Conservation (phyloP, 2,113 vertebrate genomes). For the Paedocypris sp. region DNA sequence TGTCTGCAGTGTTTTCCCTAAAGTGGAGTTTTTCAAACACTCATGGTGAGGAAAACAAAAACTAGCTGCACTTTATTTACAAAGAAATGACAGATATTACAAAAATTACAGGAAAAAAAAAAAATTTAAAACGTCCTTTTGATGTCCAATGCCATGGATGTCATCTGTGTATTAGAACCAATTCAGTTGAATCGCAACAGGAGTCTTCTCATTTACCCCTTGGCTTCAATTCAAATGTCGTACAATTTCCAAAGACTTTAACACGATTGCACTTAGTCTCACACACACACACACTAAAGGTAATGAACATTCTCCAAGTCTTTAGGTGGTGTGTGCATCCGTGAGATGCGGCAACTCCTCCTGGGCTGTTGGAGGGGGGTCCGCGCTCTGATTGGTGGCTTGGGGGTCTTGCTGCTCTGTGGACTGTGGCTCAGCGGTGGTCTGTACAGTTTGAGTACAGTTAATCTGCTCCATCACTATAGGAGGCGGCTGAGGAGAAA, state of each 20-base stretch:
- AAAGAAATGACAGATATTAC: background rate
- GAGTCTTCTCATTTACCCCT: background rate
- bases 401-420: constrained; percentile 40
- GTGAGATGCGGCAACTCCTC: constrained; percentile 27
- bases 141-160: background rate
- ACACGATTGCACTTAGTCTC: constrained; percentile 35
- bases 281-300: no score
- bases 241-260: background rate
- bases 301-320: constrained; percentile 23
- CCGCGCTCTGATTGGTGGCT: constrained; percentile 38
- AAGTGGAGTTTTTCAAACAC: no score
- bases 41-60: no score
- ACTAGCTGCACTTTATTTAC: constrained; percentile 12
- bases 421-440: constrained; percentile 33
- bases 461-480: constrained; percentile 66
- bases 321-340: constrained; percentile 40
- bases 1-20: no score
- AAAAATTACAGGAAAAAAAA: background rate
- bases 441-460: constrained; percentile 50
- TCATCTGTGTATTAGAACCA: background rate
- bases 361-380: constrained; percentile 19
- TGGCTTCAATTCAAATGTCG: background rate
- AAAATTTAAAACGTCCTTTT: background rate
- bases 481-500: constrained; percentile 58
- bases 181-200: background rate